A percentile compares a stretch with the other conserved stretches of the same genome.
phyloP scores from a whole-genome alignment of 2,888 invertebrate genomes.

The Amiota mariae region DNA sequence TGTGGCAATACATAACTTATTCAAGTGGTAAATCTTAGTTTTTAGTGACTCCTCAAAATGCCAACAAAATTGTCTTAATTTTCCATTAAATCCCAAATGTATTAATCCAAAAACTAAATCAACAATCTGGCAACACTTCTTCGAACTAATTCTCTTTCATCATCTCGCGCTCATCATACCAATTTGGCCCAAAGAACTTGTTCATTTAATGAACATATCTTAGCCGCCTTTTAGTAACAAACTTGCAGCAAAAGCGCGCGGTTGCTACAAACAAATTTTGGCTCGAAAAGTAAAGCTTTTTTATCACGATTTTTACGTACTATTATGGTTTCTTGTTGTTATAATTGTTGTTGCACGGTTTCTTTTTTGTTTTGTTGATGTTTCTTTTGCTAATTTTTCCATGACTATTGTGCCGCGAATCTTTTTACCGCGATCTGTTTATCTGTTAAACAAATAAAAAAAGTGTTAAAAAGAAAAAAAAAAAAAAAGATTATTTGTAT shows the following conservation, averaged over 20 bases:
- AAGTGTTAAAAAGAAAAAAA: constrained; percentile 28
- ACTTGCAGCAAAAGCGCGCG: constrained; percentile 55
- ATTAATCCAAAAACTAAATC: no score
- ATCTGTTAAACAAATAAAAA: neutral
- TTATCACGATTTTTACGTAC: neutral
- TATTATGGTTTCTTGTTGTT: neutral
- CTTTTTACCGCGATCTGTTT: constrained; percentile 5
- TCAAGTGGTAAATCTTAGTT: no score
- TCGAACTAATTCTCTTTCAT: no score
- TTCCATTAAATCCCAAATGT: no score
- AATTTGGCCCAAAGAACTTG: no score
- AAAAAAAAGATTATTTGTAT: constrained; percentile 10
- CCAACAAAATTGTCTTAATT: no score
- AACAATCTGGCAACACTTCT: no score
- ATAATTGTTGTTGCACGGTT: constrained; percentile 1
- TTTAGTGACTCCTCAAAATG: no score
- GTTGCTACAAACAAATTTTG: constrained; percentile 41
- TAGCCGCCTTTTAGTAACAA: constrained; percentile 49
- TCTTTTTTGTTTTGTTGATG: constrained; percentile 13
- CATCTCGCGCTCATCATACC: no score
- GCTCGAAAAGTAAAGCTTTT: neutral
- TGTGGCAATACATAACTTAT: no score
- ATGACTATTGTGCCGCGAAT: neutral
- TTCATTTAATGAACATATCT: neutral
- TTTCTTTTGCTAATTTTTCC: neutral